These are phyloP conservation scores for Macrophya annulata DNA, from an alignment of 2,888 invertebrate species.

Conservation along the genomic window DNA sequence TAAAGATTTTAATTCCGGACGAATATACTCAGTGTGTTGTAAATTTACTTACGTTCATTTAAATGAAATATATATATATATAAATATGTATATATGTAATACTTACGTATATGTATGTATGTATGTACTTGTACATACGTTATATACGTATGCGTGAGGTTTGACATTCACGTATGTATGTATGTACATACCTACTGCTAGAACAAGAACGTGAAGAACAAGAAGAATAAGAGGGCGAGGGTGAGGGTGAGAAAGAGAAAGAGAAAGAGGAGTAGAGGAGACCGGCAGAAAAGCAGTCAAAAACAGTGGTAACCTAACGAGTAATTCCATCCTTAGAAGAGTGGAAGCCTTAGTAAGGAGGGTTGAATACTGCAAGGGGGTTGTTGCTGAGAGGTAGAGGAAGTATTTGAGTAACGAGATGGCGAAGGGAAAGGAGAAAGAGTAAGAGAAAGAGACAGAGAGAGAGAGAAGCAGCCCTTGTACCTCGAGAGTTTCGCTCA, in stretches of 20 bases:
- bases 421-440: not conserved
- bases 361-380: constrained; percentile 64
- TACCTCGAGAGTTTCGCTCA: constrained; percentile 67
- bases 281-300: constrained; percentile 62
- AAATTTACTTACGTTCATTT: too few species aligned
- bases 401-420: constrained; percentile 58
- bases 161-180: too few species aligned
- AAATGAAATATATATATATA: too few species aligned
- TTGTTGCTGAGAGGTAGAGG: constrained; percentile 57
- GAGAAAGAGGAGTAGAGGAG: not conserved
- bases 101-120: too few species aligned
- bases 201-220: not conserved
- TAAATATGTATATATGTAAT: too few species aligned
- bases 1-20: too few species aligned
- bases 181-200: too few species aligned
- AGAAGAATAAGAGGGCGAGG: too few species aligned
- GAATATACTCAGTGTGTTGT: too few species aligned
- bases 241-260: not conserved
- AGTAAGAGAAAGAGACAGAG: constrained; percentile 52
- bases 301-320: constrained; percentile 69
- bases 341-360: constrained; percentile 68
- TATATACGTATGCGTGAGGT: too few species aligned
- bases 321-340: constrained; percentile 72
- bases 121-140: too few species aligned
- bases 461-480: constrained; percentile 64